Evolutionary conservation across 2,797 vertebrate species (phyloP).

Genomic region (Zalophus californianus): DNA sequence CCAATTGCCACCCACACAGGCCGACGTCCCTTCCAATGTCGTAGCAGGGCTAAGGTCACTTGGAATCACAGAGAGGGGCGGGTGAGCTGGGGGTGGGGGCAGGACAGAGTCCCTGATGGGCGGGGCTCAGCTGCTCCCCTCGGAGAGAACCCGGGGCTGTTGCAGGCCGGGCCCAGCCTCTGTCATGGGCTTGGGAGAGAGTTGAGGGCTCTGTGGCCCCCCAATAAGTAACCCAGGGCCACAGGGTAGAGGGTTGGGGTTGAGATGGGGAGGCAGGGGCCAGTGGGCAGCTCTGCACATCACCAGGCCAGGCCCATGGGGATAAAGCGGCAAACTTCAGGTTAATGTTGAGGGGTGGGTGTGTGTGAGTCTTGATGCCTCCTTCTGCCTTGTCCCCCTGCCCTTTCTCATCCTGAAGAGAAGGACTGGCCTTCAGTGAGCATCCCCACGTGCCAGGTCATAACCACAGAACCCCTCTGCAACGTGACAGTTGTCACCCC

Average conservation of each 20-base stretch:
- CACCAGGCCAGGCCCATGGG: not conserved
- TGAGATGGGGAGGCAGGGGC: not conserved
- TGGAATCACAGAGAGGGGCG: not conserved
- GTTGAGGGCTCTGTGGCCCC: not conserved
- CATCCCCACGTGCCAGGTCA: fast-evolving
- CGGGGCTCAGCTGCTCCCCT: fast-evolving
- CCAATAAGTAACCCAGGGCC: not conserved
- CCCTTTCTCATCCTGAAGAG: not conserved
- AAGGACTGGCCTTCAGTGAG: fast-evolving
- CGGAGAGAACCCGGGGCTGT: fast-evolving
- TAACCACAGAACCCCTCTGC: too few species aligned
- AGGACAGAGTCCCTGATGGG: not conserved
- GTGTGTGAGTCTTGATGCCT: fast-evolving
- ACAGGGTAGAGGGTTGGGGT: not conserved
- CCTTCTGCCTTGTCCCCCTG: fast-evolving
- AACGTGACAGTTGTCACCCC: fast-evolving
- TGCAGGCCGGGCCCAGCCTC: not conserved
- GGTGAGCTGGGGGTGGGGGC: not conserved
- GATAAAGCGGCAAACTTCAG: fast-evolving
- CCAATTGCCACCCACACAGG: conserved; percentile 79
- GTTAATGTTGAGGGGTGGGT: too few species aligned
- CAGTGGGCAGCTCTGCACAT: not conserved
- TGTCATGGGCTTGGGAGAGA: fast-evolving
- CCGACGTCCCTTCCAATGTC: conserved; percentile 28
- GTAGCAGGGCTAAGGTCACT: conserved; percentile 69